Evolutionary conservation across 1,140 invertebrate genomes (phyloP), one percentile per base, ranked within the genome.

Genomic region (Pseudomyrmex cubaensis): DNA sequence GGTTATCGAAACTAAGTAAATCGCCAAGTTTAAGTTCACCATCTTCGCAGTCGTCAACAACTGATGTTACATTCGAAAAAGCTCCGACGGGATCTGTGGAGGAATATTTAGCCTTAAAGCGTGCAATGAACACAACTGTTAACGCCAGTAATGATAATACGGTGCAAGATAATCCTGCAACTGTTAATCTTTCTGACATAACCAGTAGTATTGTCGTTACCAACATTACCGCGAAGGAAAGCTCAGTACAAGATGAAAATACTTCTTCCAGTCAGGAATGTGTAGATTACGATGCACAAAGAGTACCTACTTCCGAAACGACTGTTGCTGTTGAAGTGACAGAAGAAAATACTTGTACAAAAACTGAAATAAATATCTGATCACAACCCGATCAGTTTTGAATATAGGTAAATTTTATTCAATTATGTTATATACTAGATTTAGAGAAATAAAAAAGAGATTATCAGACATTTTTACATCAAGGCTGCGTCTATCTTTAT

Each of bases 51-150:
- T 50, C 66, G 0, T 48, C 82, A 0, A 0, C 44, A 13, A 46
- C 57, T 44, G 62, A 83, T 15, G 69, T n/a, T 22, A 70, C 66
- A 69, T 70, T 50, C 22, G 50, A 64, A 50, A 88, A 73, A 57
- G 89, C 89, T 67, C 91, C 93, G 5, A 92, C 92, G 63, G 94
- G 94, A 48, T 94, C 93, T 4, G 93, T 94, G 0, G 91, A 94
- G 64, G 93, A 94, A 83, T 94, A 94, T 86, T 89, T 94, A 48
- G 93, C 93, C n/a, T 84, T 94, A 35, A 94, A 94, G 77, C 84
- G 83, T 54, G 61, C 57, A 70, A 22, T 52, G 3, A 17, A 57
- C 44, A 13, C 61, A 9, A 86, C 44, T 44, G n/a, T 61, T 59
- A 50, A 8, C 50, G 22, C 10, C 8, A 22, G 1, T 57, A 64